A percentile compares a stretch with the other conserved stretches of the same genome.
These are phyloP conservation scores for Tragelaphus strepsiceros DNA, from an alignment of 2,113 vertebrate species.

Conservation along the genomic window DNA sequence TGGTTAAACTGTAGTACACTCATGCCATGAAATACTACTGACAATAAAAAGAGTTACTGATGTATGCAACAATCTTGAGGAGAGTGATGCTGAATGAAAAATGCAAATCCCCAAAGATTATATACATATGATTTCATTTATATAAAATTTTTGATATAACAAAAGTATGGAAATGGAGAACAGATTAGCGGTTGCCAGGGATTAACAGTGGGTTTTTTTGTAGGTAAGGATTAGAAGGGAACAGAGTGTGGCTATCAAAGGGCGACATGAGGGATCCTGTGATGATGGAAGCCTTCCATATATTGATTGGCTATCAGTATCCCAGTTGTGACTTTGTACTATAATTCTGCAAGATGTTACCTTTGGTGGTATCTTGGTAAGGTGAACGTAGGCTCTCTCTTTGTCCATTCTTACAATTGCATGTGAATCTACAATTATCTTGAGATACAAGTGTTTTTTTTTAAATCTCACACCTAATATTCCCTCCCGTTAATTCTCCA, in stretches of 20 bases:
- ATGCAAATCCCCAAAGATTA: neutral
- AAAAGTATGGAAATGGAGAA: neutral
- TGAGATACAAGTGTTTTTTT: neutral
- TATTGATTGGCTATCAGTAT: too few species aligned
- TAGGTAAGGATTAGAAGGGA: neutral
- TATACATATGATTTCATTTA: neutral
- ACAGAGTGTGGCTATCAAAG: neutral
- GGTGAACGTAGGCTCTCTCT: neutral
- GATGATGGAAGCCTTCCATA: neutral
- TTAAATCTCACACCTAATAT: neutral
- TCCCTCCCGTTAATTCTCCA: neutral
- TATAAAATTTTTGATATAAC: neutral
- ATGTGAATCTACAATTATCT: neutral
- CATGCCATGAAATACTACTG: neutral
- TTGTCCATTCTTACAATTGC: neutral
- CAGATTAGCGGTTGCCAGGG: neutral
- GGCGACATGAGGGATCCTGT: neutral
- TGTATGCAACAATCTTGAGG: neutral
- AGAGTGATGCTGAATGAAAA: neutral
- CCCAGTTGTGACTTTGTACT: neutral
- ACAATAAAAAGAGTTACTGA: neutral
- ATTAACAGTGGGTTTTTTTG: neutral
- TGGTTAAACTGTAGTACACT: neutral
- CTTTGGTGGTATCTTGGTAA: neutral
- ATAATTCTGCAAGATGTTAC: neutral